These are phyloP conservation scores for Musca vetustissima DNA, from an alignment of 1,140 invertebrate genomes.

Conservation along the genomic window DNA sequence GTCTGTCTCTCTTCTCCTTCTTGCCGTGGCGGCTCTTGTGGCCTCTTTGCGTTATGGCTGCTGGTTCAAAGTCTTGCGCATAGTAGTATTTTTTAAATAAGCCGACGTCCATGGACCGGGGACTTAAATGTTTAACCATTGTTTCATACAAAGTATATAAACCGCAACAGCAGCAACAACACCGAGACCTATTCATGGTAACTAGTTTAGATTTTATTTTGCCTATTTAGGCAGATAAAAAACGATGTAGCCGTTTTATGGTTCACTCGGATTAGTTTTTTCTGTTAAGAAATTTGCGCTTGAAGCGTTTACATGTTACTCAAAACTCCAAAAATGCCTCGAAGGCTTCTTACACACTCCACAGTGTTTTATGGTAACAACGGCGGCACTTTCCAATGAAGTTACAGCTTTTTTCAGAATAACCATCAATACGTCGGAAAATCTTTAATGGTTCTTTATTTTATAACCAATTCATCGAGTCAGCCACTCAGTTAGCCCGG, in stretches of 20 bases:
- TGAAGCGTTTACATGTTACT: conserved; percentile 19
- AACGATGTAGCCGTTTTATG: background rate
- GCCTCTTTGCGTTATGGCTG: background rate
- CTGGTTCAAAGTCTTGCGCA: background rate
- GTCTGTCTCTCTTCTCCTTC: too few species aligned
- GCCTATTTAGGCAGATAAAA: too few species aligned
- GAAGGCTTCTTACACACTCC: conserved; percentile 20
- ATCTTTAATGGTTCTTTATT: too few species aligned
- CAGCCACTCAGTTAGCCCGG: too few species aligned
- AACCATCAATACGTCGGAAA: too few species aligned
- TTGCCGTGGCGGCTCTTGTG: background rate
- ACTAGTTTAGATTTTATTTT: conserved; percentile 19
- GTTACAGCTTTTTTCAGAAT: too few species aligned
- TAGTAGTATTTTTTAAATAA: conserved; percentile 15
- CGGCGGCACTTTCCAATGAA: too few species aligned
- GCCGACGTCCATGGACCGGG: background rate
- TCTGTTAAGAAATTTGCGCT: conserved; percentile 14
- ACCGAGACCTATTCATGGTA: too few species aligned
- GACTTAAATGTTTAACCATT: background rate
- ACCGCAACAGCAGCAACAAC: too few species aligned
- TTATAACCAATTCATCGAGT: too few species aligned
- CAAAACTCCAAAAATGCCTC: conserved; percentile 1
- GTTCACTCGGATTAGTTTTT: background rate
- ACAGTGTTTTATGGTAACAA: too few species aligned
- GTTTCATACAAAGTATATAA: background rate